phyloP scores from a whole-genome alignment of 2,888 invertebrate species.

The Diaprepes abbreviatus region DNA sequence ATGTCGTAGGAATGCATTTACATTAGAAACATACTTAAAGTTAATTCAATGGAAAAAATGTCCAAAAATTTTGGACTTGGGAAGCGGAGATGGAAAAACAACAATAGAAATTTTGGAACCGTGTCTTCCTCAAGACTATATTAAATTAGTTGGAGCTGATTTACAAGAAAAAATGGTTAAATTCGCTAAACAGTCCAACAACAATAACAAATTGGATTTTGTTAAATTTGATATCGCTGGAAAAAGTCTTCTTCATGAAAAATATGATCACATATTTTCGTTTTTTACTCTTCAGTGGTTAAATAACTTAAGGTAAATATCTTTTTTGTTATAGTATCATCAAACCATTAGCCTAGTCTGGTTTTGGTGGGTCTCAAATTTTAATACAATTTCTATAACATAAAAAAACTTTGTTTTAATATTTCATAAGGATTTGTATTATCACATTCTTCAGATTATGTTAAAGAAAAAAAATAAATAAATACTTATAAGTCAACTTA shows the following conservation, averaged over 20 bases:
- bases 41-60: not conserved
- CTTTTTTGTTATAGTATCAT: too few species aligned
- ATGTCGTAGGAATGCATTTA: not conserved
- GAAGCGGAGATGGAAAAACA: not conserved
- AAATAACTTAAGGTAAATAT: not conserved
- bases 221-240: not conserved
- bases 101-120: not conserved
- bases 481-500: not conserved
- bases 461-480: not conserved
- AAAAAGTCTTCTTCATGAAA: slow-evolving; percentile 62
- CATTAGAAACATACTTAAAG: not conserved
- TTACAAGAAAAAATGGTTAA: not conserved
- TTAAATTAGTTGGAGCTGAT: not conserved
- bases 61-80: not conserved
- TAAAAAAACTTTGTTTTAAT: too few species aligned
- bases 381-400: too few species aligned
- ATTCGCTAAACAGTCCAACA: not conserved
- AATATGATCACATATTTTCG: not conserved
- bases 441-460: too few species aligned
- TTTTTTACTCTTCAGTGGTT: not conserved
- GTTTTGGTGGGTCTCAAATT: too few species aligned
- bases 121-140: not conserved
- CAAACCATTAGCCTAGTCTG: too few species aligned
- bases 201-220: not conserved
- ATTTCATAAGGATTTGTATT: too few species aligned